These are phyloP conservation scores for Nasonia vitripennis DNA, from an alignment of 1,140 invertebrate species.

Conservation along the genomic window DNA sequence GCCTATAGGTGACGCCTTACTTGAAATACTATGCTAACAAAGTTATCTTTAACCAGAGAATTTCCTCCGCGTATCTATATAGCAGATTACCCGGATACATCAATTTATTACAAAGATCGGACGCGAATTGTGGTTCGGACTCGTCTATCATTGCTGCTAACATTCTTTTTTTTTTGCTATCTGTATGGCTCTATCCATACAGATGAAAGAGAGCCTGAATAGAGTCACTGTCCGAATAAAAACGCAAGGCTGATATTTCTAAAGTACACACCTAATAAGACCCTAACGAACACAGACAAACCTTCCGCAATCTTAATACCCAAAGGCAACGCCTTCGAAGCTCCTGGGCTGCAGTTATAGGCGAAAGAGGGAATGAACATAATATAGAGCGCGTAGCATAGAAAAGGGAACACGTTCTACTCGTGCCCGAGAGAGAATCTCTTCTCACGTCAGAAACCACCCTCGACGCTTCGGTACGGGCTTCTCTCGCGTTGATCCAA, in stretches of 20 bases:
- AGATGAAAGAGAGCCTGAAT: no score
- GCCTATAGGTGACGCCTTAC: no score
- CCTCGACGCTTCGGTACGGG: neutral
- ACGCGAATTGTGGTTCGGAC: no score
- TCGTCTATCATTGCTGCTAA: no score
- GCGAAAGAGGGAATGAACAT: neutral
- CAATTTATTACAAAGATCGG: no score
- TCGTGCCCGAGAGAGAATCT: neutral
- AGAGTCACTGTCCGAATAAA: neutral
- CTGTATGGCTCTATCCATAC: no score
- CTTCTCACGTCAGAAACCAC: constrained; percentile 10
- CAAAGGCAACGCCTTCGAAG: neutral
- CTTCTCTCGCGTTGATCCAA: constrained; percentile 41
- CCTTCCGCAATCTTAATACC: neutral
- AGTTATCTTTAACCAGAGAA: no score
- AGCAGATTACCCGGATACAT: no score
- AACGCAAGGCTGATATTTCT: neutral
- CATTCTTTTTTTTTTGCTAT: no score
- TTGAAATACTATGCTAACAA: no score
- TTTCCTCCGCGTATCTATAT: no score
- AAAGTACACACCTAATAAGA: neutral
- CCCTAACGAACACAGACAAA: neutral
- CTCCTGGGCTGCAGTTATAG: neutral
- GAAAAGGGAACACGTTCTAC: neutral
- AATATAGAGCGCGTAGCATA: neutral